A percentile compares a stretch with the other conserved stretches of the same genome.
These are phyloP conservation scores for Scaptomyza pallida DNA, from an alignment of 1,140 invertebrate genomes.

Conservation along the genomic window DNA sequence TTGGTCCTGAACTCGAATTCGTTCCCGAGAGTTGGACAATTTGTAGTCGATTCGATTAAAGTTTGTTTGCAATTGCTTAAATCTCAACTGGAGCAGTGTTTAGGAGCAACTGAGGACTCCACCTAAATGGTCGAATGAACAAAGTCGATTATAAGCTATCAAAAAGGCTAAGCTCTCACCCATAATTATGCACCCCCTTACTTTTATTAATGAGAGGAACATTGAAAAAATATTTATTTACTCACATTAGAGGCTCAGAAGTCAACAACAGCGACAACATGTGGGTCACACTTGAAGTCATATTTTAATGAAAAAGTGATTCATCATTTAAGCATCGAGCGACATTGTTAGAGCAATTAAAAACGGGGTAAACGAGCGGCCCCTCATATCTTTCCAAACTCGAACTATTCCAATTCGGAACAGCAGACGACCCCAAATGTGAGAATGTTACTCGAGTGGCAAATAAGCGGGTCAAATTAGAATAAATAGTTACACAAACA, in stretches of 20 bases:
- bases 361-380: constrained; percentile 52
- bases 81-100: not conserved
- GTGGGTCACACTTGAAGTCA: constrained; percentile 79
- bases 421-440: constrained; percentile 33
- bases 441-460: constrained; percentile 35
- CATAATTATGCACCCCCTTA: too few species aligned
- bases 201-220: constrained; percentile 13
- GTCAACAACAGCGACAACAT: constrained; percentile 61
- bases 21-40: constrained; percentile 15
- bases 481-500: constrained; percentile 83
- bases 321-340: constrained; percentile 76
- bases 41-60: constrained; percentile 20
- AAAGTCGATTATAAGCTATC: not conserved
- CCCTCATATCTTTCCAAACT: constrained; percentile 21
- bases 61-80: constrained; percentile 8
- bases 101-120: too few species aligned
- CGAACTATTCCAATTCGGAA: constrained; percentile 16
- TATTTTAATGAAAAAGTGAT: constrained; percentile 83
- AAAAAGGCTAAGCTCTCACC: not conserved
- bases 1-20: constrained; percentile 15
- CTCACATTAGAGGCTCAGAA: constrained; percentile 59
- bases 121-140: not conserved
- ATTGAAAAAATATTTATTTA: constrained; percentile 15
- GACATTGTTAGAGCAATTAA: constrained; percentile 69
- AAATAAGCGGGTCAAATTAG: constrained; percentile 83